A percentile compares a stretch with the other conserved stretches of the same genome.
phyloP scores from a whole-genome alignment of 2,113 vertebrate species.

The Oreocharis arfaki region DNA sequence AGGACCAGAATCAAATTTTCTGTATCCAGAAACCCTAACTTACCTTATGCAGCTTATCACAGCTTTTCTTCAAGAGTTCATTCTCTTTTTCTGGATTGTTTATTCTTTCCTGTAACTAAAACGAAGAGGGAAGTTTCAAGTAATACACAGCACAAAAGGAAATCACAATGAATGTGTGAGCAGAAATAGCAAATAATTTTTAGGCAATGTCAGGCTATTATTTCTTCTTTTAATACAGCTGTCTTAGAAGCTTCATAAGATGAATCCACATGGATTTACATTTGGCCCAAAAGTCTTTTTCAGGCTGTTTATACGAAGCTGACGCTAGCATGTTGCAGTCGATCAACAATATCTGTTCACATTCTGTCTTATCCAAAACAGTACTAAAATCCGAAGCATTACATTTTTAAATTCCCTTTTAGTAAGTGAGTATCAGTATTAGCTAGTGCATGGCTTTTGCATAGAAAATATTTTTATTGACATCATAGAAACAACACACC shows the following conservation, averaged over 20 bases:
- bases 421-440: neutral
- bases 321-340: neutral
- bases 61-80: constrained; percentile 83
- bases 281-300: neutral
- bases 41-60: constrained; percentile 83
- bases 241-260: neutral
- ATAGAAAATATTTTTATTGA: neutral
- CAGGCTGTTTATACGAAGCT: neutral
- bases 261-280: neutral
- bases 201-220: neutral
- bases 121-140: constrained; percentile 20
- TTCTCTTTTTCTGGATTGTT: constrained; percentile 83
- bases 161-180: neutral
- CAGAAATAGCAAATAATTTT: neutral
- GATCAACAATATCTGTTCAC: neutral
- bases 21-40: neutral
- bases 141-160: neutral
- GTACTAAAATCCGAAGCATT: neutral
- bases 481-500: neutral
- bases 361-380: neutral
- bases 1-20: neutral
- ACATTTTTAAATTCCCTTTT: neutral
- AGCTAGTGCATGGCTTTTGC: neutral
- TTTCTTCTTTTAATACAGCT: neutral
- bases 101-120: constrained; percentile 82